Evolutionary conservation across 2,113 vertebrate genomes (phyloP).

Genomic region (Brachypteracias leptosomus): DNA sequence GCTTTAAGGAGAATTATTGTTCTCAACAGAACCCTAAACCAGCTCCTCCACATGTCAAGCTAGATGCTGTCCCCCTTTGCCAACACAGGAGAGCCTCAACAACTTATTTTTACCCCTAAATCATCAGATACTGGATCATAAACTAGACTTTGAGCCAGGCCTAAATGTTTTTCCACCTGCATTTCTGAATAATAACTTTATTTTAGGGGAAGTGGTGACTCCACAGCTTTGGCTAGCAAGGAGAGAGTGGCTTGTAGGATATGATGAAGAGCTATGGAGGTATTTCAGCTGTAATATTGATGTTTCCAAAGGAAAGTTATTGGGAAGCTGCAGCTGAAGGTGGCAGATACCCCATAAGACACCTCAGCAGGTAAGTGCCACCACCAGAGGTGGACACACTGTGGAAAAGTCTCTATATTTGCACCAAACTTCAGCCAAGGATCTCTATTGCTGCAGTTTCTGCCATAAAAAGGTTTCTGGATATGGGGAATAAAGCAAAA

Average conservation of each 20-base stretch:
- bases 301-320: neutral
- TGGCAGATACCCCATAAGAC: neutral
- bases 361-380: neutral
- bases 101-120: neutral
- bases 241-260: neutral
- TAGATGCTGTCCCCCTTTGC: too few relatives aligned
- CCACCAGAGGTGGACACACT: rapidly evolving
- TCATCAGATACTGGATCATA: neutral
- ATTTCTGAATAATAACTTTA: neutral
- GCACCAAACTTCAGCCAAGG: neutral
- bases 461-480: neutral
- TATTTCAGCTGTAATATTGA: neutral
- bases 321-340: neutral
- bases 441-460: neutral
- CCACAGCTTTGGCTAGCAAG: neutral
- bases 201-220: neutral
- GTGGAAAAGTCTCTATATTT: too few relatives aligned
- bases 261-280: neutral
- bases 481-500: neutral
- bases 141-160: neutral
- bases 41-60: neutral
- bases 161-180: neutral
- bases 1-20: neutral
- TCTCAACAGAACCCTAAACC: neutral
- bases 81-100: neutral